Conservation (phyloP, 2,888 invertebrate species). For the Anthophora plumipes region DNA sequence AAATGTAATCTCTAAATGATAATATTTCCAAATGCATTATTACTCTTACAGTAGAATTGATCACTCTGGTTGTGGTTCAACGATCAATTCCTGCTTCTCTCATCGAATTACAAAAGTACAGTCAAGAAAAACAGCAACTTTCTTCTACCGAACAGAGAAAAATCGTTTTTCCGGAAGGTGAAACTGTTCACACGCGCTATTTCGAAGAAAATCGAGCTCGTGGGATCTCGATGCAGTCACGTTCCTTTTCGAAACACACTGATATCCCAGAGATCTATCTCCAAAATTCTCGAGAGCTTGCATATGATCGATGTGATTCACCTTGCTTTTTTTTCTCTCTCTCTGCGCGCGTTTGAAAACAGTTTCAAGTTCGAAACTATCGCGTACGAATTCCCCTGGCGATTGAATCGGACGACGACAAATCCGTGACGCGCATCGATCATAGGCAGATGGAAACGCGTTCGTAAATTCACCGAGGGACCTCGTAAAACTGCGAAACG, state of each 20-base stretch:
- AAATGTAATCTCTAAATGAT: too few relatives aligned
- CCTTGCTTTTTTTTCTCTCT: slow-evolving; percentile 5
- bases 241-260: slow-evolving; percentile 18
- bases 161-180: not conserved
- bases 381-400: not conserved
- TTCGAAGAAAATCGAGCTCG: not conserved
- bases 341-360: slow-evolving; percentile 24
- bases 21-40: too few relatives aligned
- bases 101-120: too few relatives aligned
- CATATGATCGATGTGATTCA: slow-evolving; percentile 40
- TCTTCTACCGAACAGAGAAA: too few relatives aligned
- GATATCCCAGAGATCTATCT: slow-evolving; percentile 18
- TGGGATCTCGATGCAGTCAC: not conserved
- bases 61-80: too few relatives aligned
- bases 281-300: slow-evolving; percentile 8
- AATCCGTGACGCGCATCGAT: slow-evolving; percentile 38
- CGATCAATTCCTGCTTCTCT: too few relatives aligned
- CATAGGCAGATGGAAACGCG: not conserved
- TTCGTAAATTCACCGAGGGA: slow-evolving; percentile 6
- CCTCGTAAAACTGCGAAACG: slow-evolving; percentile 3
- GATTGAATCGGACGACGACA: slow-evolving; percentile 39
- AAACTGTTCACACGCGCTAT: slow-evolving; percentile 12
- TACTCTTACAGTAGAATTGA: too few relatives aligned
- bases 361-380: slow-evolving; percentile 22
- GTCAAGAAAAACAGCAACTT: too few relatives aligned